Evolutionary conservation across 2,888 invertebrate genomes (phyloP).

Genomic region (Nymphalis urticae): DNA sequence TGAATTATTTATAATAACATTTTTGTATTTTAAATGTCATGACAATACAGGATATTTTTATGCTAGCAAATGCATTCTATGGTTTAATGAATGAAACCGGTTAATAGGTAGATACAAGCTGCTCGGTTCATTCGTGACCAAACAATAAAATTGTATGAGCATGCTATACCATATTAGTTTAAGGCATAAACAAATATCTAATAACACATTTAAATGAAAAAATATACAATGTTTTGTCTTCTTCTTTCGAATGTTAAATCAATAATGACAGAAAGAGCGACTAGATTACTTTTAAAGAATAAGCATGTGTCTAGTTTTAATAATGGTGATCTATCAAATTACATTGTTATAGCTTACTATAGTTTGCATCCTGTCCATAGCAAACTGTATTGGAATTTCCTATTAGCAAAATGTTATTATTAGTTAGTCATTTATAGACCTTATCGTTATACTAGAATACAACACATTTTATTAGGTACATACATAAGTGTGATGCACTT

Average conservation of each 20-base stretch:
- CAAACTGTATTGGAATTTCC: not conserved
- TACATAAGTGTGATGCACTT: not conserved
- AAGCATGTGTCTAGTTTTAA: no score
- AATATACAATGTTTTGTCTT: not conserved
- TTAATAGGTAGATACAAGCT: conserved; percentile 28
- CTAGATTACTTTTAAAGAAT: not conserved
- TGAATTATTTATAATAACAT: no score
- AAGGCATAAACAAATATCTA: conserved; percentile 1
- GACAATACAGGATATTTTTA: not conserved
- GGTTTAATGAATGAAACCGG: conserved; percentile 36
- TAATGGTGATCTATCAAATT: no score
- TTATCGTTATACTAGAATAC: not conserved
- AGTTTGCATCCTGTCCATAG: not conserved
- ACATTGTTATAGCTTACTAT: no score
- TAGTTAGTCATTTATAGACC: not conserved
- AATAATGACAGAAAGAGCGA: no score
- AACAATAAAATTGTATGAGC: conserved; percentile 34
- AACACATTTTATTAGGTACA: not conserved
- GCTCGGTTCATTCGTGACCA: conserved; percentile 34
- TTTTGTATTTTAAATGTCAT: no score
- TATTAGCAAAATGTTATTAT: not conserved
- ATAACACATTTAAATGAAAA: not conserved
- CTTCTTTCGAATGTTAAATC: no score
- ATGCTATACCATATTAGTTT: conserved; percentile 21
- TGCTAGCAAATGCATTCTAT: conserved; percentile 9